Conservation (phyloP, 2,797 vertebrate species). For the Danio albolineatus region DNA sequence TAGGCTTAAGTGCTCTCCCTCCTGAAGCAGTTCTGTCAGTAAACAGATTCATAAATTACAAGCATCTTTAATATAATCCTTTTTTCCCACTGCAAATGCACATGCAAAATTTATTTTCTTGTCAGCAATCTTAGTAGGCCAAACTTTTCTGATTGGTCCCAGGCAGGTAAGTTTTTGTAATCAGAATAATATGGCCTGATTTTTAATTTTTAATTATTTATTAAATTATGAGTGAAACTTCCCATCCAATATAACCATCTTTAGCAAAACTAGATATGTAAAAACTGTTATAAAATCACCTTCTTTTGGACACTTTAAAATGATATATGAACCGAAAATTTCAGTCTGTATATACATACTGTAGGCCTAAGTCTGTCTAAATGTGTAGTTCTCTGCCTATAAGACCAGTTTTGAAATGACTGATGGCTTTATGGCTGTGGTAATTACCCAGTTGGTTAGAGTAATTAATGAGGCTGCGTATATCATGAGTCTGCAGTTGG, state of each 20-base stretch:
- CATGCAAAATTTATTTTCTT: constrained; percentile 36
- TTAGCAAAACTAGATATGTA: not conserved
- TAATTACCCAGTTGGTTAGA: constrained; percentile 45
- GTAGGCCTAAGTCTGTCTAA: not conserved
- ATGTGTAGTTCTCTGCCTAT: constrained; percentile 1
- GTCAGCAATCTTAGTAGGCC: constrained; percentile 35
- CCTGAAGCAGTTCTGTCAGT: constrained; percentile 51
- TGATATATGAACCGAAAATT: not conserved
- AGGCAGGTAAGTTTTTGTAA: not conserved
- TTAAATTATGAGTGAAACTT: not conserved
- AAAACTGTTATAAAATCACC: not conserved
- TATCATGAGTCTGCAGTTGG: constrained; percentile 35
- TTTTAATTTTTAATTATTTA: not conserved
- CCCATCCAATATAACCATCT: not conserved
- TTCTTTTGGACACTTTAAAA: not conserved
- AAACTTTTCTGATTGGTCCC: not conserved
- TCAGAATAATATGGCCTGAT: constrained; percentile 13
- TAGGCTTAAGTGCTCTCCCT: constrained; percentile 37
- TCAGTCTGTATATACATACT: not conserved
- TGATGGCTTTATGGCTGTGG: constrained; percentile 25
- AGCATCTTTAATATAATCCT: constrained; percentile 48
- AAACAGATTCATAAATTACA: constrained; percentile 58
- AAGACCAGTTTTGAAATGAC: constrained; percentile 41
- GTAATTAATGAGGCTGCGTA: constrained; percentile 43
- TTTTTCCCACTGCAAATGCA: constrained; percentile 17